These are phyloP conservation scores for Apamea epomidion DNA, from an alignment of 2,888 invertebrate species.

Conservation along the genomic window DNA sequence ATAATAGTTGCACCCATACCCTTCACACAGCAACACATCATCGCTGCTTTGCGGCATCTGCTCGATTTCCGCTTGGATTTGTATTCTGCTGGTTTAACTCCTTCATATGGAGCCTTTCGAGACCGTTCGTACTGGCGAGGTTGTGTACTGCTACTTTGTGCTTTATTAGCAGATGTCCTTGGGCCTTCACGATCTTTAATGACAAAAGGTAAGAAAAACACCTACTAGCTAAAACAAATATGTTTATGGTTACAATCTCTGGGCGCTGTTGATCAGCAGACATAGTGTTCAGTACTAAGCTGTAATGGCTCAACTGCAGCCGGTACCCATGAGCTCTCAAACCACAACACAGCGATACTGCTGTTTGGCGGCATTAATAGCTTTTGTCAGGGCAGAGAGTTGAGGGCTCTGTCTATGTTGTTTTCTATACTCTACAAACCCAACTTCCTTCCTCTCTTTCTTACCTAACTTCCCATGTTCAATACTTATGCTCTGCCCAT, in stretches of 20 bases:
- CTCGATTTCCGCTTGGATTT: not conserved
- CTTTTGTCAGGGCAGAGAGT: not conserved
- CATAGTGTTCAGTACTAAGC: not conserved
- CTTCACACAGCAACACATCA: constrained; percentile 1
- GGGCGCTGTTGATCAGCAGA: not conserved
- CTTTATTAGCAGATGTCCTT: not conserved
- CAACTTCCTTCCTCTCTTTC: not conserved
- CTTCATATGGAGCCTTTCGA: not conserved
- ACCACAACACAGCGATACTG: not conserved
- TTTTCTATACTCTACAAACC: not conserved
- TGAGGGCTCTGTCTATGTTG: not conserved
- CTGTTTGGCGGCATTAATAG: not conserved
- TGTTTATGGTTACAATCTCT: not conserved
- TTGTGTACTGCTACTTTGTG: not conserved
- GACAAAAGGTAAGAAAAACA: not conserved
- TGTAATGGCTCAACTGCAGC: not conserved
- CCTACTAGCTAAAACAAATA: not conserved
- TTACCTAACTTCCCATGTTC: not conserved
- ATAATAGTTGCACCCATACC: constrained; percentile 5
- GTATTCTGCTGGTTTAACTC: not conserved
- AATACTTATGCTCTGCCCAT: not conserved
- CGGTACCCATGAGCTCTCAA: not conserved
- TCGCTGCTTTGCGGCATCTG: not conserved
- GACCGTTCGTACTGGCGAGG: not conserved
- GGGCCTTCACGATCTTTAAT: not conserved